Conservation (phyloP, 92 coral and sea anemone species). For the Porites lobata region DNA sequence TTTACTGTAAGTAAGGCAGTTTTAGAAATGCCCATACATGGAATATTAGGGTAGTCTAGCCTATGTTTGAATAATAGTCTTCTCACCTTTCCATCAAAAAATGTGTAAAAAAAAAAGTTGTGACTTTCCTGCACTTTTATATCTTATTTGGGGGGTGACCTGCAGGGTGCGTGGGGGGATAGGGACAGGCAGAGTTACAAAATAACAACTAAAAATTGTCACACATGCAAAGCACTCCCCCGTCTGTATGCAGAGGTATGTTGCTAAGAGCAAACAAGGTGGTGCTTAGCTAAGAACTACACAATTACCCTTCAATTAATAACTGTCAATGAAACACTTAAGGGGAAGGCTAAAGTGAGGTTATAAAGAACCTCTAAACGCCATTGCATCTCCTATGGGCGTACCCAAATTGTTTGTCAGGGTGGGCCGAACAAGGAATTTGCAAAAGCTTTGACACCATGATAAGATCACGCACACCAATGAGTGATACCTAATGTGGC, state of each 20-base stretch:
- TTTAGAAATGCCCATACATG: no score
- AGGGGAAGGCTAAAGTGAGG: background rate
- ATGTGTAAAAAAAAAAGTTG: no score
- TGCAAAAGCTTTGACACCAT: conserved; percentile 15
- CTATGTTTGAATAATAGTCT: no score
- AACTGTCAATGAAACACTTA: background rate
- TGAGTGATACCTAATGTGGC: conserved; percentile 18
- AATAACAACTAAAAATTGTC: no score
- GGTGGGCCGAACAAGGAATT: conserved; percentile 23
- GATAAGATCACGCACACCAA: conserved; percentile 6
- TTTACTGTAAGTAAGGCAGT: no score
- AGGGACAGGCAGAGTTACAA: background rate
- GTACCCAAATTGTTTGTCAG: background rate
- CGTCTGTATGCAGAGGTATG: background rate
- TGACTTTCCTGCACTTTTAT: no score
- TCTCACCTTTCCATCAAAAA: no score
- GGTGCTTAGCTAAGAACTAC: conserved; percentile 14
- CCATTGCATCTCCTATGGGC: background rate
- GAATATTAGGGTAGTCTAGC: no score
- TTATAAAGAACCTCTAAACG: background rate
- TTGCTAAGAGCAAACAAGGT: background rate
- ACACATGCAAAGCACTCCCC: background rate
- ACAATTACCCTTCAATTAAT: background rate
- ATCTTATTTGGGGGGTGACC: background rate
- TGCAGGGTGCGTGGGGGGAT: background rate